Conservation (phyloP, 37 sponge, comb jelly and placozoan species). For the Mnemiopsis leidyi region DNA sequence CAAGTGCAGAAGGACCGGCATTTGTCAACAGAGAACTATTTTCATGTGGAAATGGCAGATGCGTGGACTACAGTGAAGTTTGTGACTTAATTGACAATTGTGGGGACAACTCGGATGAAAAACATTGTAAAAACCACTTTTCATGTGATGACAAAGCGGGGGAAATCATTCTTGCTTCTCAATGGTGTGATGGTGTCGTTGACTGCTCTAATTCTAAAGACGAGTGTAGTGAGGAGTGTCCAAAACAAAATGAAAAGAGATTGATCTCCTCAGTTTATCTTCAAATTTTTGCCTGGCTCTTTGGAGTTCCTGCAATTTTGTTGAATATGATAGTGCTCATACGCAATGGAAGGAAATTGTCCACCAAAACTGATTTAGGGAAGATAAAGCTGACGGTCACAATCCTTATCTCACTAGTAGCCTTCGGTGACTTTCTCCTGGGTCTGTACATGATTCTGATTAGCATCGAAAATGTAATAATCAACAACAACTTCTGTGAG, state of each 20-base stretch:
- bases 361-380: neutral
- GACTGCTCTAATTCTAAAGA: constrained; percentile 33
- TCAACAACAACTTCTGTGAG: neutral
- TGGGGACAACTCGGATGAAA: constrained; percentile 35
- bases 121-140: constrained; percentile 8
- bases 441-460: constrained; percentile 3
- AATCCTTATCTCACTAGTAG: neutral
- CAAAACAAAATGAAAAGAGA: neutral
- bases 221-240: constrained; percentile 54
- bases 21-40: constrained; percentile 11
- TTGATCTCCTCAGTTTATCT: constrained; percentile 1
- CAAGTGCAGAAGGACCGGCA: neutral
- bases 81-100: constrained; percentile 47
- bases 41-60: constrained; percentile 41
- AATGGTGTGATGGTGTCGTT: constrained; percentile 43
- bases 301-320: neutral
- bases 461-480: constrained; percentile 31
- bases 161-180: neutral
- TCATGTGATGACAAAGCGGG: neutral
- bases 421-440: constrained; percentile 38
- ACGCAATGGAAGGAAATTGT: neutral
- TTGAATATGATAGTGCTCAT: neutral
- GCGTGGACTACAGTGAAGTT: neutral
- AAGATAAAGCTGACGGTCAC: constrained; percentile 11
- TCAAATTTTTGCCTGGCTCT: constrained; percentile 8